A percentile compares a stretch with the other conserved stretches of the same genome.
Conservation (phyloP, 2,888 invertebrate genomes). For the Blomia tropicalis region DNA sequence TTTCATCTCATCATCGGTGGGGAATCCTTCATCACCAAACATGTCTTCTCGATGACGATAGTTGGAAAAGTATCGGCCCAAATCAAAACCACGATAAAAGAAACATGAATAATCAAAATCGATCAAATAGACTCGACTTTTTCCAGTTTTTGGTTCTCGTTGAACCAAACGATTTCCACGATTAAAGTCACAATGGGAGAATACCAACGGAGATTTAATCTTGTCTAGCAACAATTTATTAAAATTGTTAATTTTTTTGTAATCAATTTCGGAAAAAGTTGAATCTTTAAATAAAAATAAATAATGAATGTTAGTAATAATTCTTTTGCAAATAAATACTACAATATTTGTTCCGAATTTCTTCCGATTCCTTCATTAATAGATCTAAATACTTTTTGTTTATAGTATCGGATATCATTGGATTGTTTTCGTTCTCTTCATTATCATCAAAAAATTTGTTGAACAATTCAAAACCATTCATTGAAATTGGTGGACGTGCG, state of each 20-base stretch:
- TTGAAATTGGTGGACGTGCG: not conserved
- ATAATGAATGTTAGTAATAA: too few species aligned
- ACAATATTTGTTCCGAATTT: not conserved
- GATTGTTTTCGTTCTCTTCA: not conserved
- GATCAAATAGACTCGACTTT: not conserved
- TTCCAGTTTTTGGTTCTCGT: not conserved
- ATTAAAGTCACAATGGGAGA: conserved; percentile 20
- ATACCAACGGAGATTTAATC: not conserved
- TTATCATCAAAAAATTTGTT: not conserved
- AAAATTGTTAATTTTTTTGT: not conserved
- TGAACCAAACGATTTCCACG: conserved; percentile 11
- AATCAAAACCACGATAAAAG: conserved; percentile 10
- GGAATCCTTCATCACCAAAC: conserved; percentile 12
- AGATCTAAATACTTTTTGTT: not conserved
- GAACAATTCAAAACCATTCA: not conserved
- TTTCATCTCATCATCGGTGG: conserved; percentile 13
- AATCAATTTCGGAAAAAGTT: not conserved
- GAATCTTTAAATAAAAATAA: too few species aligned
- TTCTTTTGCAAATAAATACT: too few species aligned
- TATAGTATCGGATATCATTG: not conserved
- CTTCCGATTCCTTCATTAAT: not conserved
- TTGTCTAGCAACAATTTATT: not conserved
- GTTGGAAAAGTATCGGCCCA: conserved; percentile 15
- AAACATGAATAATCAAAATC: conserved; percentile 17
- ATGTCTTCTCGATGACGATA: not conserved